A percentile compares a stretch with the other conserved stretches of the same genome.
These are phyloP conservation scores for Sphecodes monilicornis DNA, from an alignment of 2,888 invertebrate species.

Conservation along the genomic window DNA sequence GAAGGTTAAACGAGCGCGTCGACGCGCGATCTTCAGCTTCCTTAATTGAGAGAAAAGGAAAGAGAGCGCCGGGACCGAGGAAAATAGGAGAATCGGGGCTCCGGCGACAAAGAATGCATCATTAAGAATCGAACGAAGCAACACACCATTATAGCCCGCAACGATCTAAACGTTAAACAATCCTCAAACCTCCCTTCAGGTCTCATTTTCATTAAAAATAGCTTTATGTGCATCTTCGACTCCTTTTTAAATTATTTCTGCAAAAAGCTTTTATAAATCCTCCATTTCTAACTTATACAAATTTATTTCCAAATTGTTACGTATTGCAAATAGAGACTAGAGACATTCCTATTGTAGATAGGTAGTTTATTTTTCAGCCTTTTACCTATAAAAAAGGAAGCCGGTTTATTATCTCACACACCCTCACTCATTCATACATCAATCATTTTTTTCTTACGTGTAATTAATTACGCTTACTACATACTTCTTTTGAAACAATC, in stretches of 20 bases:
- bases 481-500: neutral
- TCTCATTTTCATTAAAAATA: neutral
- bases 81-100: constrained; percentile 42
- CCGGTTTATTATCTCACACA: neutral
- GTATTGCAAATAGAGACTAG: neutral
- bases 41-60: constrained; percentile 70
- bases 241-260: neutral
- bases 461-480: neutral
- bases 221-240: neutral
- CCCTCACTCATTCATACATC: neutral
- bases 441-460: too few relatives aligned
- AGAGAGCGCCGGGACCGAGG: constrained; percentile 22
- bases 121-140: constrained; percentile 50
- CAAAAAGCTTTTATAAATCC: neutral
- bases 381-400: neutral
- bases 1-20: constrained; percentile 77
- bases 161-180: constrained; percentile 25
- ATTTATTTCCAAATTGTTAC: neutral
- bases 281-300: neutral
- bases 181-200: neutral
- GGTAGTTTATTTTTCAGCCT: neutral
- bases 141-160: constrained; percentile 31
- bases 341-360: neutral
- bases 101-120: constrained; percentile 53
- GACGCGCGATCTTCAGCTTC: constrained; percentile 70